Conservation (phyloP, 2,888 invertebrate species). For the Acleris literana region DNA sequence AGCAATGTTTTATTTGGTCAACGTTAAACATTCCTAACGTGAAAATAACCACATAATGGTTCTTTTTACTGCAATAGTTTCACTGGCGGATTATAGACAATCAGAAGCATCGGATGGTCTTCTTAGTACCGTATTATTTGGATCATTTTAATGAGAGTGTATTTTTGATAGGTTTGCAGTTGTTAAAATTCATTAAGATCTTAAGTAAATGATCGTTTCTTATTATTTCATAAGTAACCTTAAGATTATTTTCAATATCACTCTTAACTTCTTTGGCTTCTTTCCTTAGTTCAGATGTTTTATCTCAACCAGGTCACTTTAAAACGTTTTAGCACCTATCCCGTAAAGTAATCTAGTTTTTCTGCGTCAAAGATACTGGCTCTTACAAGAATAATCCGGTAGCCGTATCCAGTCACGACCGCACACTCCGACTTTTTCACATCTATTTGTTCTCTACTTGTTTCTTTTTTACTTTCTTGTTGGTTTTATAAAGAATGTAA, state of each 20-base stretch:
- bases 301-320: not conserved
- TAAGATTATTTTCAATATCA: too few species aligned
- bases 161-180: not conserved
- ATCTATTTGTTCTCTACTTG: slow-evolving; percentile 29
- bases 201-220: not conserved
- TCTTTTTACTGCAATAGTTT: slow-evolving; percentile 16
- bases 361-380: slow-evolving; percentile 13
- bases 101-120: not conserved
- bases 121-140: slow-evolving; percentile 1
- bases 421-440: slow-evolving; percentile 32
- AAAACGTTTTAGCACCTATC: not conserved
- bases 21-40: slow-evolving; percentile 34
- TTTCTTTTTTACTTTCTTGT: slow-evolving; percentile 36
- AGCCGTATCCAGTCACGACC: slow-evolving; percentile 39
- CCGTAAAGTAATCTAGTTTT: slow-evolving; percentile 10
- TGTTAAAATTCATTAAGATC: not conserved
- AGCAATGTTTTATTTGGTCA: slow-evolving; percentile 33
- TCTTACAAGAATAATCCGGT: slow-evolving; percentile 31
- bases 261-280: too few species aligned
- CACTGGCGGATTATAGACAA: slow-evolving; percentile 7
- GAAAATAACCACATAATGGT: slow-evolving; percentile 34
- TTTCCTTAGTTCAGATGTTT: too few species aligned
- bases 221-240: too few species aligned
- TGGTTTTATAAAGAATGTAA: slow-evolving; percentile 38
- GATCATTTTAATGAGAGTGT: not conserved